Conservation (phyloP, 2,797 vertebrate genomes). For the Phalloptychus januarius region DNA sequence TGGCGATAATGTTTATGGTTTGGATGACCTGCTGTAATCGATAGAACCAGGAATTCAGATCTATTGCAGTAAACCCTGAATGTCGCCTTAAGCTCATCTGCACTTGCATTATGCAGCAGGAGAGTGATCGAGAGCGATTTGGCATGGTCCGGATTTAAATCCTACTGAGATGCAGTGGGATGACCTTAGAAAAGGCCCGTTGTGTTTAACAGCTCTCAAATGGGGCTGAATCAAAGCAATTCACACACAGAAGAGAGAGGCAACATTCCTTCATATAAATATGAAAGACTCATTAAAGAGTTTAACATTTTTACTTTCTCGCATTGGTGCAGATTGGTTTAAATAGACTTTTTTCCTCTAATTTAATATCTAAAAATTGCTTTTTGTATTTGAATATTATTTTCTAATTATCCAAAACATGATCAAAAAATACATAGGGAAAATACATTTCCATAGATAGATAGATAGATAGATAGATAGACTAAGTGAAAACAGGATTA, state of each 20-base stretch:
- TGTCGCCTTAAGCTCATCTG: neutral
- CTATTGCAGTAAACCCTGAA: neutral
- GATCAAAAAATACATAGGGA: neutral
- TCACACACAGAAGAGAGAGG: neutral
- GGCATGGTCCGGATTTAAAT: neutral
- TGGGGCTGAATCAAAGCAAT: neutral
- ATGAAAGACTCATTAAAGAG: neutral
- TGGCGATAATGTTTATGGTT: neutral
- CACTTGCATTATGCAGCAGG: neutral
- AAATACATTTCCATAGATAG: neutral
- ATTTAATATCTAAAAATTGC: neutral
- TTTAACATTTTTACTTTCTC: neutral
- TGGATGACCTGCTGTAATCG: neutral
- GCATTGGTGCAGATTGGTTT: neutral
- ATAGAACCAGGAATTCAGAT: neutral
- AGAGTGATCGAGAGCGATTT: neutral
- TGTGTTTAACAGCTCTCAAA: neutral
- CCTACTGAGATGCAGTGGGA: neutral
- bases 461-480: slow-evolving; percentile 30
- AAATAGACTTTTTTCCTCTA: neutral
- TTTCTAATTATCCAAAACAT: neutral
- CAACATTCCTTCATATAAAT: neutral
- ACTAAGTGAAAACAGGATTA: slow-evolving; percentile 20
- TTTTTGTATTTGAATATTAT: neutral
- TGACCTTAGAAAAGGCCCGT: neutral